Evolutionary conservation across 2,113 vertebrate genomes (phyloP).

Genomic region (Cebidichthys violaceus): DNA sequence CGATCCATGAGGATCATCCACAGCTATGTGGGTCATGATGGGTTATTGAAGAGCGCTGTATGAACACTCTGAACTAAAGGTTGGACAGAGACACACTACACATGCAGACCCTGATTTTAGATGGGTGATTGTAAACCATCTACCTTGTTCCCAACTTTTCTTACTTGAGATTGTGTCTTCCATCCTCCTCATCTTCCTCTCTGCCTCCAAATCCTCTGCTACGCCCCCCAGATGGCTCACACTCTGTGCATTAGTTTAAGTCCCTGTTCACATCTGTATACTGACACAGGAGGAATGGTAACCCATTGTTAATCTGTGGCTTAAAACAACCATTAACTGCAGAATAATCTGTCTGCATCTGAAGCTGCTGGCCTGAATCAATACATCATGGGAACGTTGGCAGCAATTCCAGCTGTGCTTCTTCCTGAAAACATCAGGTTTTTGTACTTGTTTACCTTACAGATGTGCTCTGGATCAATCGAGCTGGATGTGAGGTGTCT

Average conservation of each 20-base stretch:
- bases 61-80: conserved; percentile 6
- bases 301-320: conserved; percentile 75
- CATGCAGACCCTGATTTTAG: not conserved
- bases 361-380: conserved; percentile 50
- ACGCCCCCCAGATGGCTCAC: conserved; percentile 66
- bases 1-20: conserved; percentile 30
- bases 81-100: not conserved
- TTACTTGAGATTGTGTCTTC: conserved; percentile 4
- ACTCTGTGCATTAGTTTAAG: conserved; percentile 73
- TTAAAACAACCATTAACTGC: conserved; percentile 72
- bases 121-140: conserved; percentile 6
- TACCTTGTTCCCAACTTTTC: conserved; percentile 2
- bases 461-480: conserved; percentile 1
- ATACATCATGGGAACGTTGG: conserved; percentile 48
- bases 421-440: conserved; percentile 25
- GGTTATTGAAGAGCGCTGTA: not conserved
- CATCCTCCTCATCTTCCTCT: conserved; percentile 18
- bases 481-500: not conserved
- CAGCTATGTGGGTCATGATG: conserved; percentile 42
- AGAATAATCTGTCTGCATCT: conserved; percentile 66
- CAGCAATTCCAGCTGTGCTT: not conserved
- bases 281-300: conserved; percentile 58
- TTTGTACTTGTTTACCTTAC: not conserved
- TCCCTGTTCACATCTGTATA: conserved; percentile 72
- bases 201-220: conserved; percentile 45